Conservation (phyloP, 92 coral and sea anemone species). For the Epizoanthus stellaris region DNA sequence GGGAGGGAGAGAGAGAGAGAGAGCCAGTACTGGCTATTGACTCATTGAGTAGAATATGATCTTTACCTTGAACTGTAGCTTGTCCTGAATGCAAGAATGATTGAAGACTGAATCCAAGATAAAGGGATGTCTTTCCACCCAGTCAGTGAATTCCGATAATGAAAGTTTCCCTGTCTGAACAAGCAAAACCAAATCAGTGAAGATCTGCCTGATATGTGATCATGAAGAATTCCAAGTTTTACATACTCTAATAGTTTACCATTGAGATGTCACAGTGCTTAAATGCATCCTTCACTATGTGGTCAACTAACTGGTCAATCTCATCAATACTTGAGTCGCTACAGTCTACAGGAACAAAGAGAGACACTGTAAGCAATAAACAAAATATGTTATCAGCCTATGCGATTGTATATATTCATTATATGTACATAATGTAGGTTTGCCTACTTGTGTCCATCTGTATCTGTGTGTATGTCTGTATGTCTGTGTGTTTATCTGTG, state of each 20-base stretch:
- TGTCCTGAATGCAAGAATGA: constrained; percentile 88
- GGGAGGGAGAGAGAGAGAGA: too few species aligned
- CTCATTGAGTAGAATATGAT: too few species aligned
- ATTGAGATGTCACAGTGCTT: constrained; percentile 58
- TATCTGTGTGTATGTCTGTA: too few species aligned
- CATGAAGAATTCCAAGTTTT: too few species aligned
- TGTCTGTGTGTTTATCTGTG: too few species aligned
- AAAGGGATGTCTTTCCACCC: constrained; percentile 94
- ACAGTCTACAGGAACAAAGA: constrained; percentile 25
- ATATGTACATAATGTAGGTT: too few species aligned
- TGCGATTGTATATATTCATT: too few species aligned
- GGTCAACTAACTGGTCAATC: constrained; percentile 58
- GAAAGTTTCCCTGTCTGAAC: constrained; percentile 88
- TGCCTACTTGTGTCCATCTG: too few species aligned
- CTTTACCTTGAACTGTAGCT: constrained; percentile 64
- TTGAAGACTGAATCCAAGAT: constrained; percentile 93
- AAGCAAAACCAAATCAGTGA: not conserved
- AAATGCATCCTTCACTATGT: constrained; percentile 68
- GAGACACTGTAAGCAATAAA: not conserved
- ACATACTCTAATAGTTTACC: constrained; percentile 1
- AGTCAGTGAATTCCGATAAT: constrained; percentile 83
- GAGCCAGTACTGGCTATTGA: too few species aligned
- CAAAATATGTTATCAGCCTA: not conserved
- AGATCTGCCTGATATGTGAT: too few species aligned
- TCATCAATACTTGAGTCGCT: constrained; percentile 42